Percentiles rank a stretch among this genome's conserved stretches.
Conservation (phyloP, 2,113 vertebrate species). For the Cololabis saira region DNA sequence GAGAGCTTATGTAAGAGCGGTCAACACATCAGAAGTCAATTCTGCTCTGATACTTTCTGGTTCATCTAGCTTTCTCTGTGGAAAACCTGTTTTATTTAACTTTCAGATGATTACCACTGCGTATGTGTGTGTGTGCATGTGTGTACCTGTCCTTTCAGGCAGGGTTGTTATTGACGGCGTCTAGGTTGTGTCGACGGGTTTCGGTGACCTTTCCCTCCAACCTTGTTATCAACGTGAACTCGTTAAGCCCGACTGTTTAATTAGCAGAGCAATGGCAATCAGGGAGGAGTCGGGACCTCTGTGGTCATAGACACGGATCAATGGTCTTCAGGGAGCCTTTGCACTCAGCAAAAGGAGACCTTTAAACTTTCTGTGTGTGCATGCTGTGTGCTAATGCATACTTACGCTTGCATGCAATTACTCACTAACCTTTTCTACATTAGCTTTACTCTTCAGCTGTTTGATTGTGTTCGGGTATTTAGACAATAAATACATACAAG, state of each 20-base stretch:
- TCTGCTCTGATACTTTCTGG: constrained; percentile 2
- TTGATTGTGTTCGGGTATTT: neutral
- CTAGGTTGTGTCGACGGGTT: constrained; percentile 43
- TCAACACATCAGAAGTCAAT: constrained; percentile 18
- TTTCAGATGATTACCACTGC: constrained; percentile 17
- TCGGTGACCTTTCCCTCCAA: constrained; percentile 69
- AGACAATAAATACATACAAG: too few species aligned
- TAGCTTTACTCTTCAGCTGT: neutral
- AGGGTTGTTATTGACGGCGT: constrained; percentile 49
- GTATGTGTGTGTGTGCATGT: neutral
- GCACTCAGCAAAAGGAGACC: constrained; percentile 26
- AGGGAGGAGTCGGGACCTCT: constrained; percentile 51
- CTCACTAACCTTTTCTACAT: neutral
- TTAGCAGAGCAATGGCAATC: constrained; percentile 66
- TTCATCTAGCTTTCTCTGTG: neutral
- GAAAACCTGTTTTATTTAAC: constrained; percentile 5
- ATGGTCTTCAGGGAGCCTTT: constrained; percentile 60
- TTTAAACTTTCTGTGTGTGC: constrained; percentile 11
- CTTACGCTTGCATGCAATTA: constrained; percentile 9
- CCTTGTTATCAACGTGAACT: constrained; percentile 65
- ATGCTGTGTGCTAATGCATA: neutral
- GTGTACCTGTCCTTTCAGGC: constrained; percentile 39
- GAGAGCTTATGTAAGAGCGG: neutral
- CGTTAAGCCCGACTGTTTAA: constrained; percentile 72
- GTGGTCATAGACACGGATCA: constrained; percentile 64